Evolutionary conservation across 2,888 invertebrate genomes (phyloP).

Genomic region (Mayetiola destructor): DNA sequence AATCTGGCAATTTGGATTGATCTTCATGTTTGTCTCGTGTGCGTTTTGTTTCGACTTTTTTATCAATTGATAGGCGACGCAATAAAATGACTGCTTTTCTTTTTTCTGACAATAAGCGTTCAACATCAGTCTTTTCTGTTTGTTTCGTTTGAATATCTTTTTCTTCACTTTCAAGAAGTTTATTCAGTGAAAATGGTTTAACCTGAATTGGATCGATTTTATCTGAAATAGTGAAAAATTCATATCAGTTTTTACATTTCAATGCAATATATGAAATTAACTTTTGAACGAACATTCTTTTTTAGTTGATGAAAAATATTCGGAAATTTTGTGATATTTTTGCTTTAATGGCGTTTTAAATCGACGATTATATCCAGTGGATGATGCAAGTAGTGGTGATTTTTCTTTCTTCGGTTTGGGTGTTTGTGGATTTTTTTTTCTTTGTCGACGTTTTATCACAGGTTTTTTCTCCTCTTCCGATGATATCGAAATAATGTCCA

Average conservation of each 20-base stretch:
- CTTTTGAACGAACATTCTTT: not conserved
- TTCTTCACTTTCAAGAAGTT: not conserved
- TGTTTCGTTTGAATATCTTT: not conserved
- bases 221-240: not conserved
- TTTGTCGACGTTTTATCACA: not conserved
- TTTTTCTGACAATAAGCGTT: not conserved
- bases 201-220: not conserved
- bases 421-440: not conserved
- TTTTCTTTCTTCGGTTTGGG: not conserved
- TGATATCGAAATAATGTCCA: not conserved
- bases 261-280: too few relatives aligned
- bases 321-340: not conserved
- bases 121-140: not conserved
- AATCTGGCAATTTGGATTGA: not conserved
- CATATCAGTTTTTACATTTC: not conserved
- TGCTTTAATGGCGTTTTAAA: not conserved
- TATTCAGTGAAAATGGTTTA: not conserved
- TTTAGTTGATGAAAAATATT: not conserved
- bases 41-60: not conserved
- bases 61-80: not conserved
- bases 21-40: not conserved
- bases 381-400: not conserved
- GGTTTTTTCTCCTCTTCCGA: not conserved
- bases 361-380: not conserved
- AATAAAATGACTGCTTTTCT: not conserved